Evolutionary conservation across 2,888 invertebrate species (phyloP).

Genomic region (Taphrorychus bicolor): DNA sequence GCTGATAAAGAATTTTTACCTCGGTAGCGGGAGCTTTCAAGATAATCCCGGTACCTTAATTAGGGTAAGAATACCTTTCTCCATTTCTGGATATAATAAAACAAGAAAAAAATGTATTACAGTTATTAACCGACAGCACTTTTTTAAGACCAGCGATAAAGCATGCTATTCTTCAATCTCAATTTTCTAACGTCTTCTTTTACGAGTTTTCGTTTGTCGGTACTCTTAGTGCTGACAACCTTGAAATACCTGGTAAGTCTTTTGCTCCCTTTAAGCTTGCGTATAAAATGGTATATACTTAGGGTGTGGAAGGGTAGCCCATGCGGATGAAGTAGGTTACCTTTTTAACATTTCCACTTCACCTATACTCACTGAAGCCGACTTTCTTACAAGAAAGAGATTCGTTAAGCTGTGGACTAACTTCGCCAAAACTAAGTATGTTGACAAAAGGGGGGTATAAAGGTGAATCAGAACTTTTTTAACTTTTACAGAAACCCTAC

Average conservation of each 20-base stretch:
- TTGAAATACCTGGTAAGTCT: slow-evolving; percentile 36
- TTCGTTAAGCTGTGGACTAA: slow-evolving; percentile 62
- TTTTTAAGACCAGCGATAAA: slow-evolving; percentile 40
- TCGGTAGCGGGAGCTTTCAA: slow-evolving; percentile 27
- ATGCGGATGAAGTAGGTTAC: slow-evolving; percentile 48
- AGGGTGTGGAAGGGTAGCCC: slow-evolving; percentile 48
- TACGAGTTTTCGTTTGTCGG: slow-evolving; percentile 45
- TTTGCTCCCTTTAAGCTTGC: not conserved
- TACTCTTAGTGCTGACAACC: slow-evolving; percentile 33
- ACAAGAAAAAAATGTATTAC: slow-evolving; percentile 22
- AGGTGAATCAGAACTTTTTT: not conserved
- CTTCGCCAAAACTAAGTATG: slow-evolving; percentile 67
- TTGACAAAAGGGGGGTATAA: not conserved
- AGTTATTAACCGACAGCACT: slow-evolving; percentile 42
- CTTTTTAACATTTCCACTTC: slow-evolving; percentile 44
- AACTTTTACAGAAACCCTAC: slow-evolving; percentile 53
- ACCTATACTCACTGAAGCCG: slow-evolving; percentile 39
- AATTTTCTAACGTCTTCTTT: slow-evolving; percentile 41
- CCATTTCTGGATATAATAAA: not conserved
- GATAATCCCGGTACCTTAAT: slow-evolving; percentile 29
- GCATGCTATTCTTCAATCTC: slow-evolving; percentile 43
- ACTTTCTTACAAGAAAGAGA: slow-evolving; percentile 42
- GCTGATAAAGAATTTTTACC: slow-evolving; percentile 40
- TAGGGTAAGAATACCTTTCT: not conserved
- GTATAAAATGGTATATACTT: not conserved